A percentile compares a stretch with the other conserved stretches of the same genome.
phyloP scores from a whole-genome alignment of 92 coral and sea anemone genomes.

The Ricordea florida region DNA sequence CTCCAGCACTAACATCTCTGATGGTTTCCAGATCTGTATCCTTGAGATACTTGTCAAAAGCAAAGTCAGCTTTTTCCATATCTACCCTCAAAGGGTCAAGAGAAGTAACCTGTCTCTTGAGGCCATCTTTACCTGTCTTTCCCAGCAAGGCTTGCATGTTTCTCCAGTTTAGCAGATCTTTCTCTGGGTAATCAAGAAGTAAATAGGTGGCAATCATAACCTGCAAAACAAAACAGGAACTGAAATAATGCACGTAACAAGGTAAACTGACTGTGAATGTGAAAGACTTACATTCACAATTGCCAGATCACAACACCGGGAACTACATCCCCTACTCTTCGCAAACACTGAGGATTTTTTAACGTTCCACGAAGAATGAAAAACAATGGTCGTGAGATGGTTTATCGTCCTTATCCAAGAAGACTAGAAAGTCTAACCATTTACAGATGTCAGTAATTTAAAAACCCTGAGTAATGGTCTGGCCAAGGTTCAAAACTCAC shows the following conservation, averaged over 20 bases:
- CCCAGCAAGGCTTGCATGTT: conserved; percentile 97
- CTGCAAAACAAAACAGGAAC: conserved; percentile 24
- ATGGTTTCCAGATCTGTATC: conserved; percentile 84
- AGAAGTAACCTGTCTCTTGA: conserved; percentile 91
- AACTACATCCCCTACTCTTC: too few relatives aligned
- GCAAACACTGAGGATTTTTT: too few relatives aligned
- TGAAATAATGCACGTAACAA: background rate
- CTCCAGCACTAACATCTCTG: conserved; percentile 98
- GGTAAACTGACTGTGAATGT: too few relatives aligned
- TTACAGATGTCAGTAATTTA: too few relatives aligned
- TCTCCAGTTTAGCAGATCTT: conserved; percentile 87
- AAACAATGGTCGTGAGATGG: too few relatives aligned
- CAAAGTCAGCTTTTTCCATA: conserved; percentile 82
- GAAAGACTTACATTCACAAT: too few relatives aligned
- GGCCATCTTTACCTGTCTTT: conserved; percentile 94
- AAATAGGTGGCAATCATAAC: conserved; percentile 95
- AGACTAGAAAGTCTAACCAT: too few relatives aligned
- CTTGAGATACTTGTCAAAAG: conserved; percentile 77
- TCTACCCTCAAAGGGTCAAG: conserved; percentile 87
- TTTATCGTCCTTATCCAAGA: too few relatives aligned
- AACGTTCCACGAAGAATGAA: too few relatives aligned
- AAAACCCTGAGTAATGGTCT: too few relatives aligned
- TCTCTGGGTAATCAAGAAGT: conserved; percentile 84
- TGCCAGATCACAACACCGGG: too few relatives aligned
- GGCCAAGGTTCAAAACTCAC: too few relatives aligned